A percentile compares a stretch with the other conserved stretches of the same genome.
Conservation (phyloP, 2,113 vertebrate genomes). For the Mugil cephalus region DNA sequence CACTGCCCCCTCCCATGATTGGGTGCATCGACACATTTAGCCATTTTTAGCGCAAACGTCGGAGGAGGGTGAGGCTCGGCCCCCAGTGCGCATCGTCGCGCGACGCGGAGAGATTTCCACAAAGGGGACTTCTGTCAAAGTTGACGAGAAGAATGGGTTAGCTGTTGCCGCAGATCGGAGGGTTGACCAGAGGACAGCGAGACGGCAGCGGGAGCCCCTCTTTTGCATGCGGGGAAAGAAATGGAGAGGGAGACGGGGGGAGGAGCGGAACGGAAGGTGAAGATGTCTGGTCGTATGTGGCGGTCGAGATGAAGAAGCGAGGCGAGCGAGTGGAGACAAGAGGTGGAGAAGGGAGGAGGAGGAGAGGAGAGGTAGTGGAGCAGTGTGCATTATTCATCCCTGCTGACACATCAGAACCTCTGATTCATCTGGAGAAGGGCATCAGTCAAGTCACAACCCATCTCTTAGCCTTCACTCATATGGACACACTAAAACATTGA, state of each 20-base stretch:
- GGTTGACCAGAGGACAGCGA: conserved; percentile 61
- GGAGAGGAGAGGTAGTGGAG: conserved; percentile 49
- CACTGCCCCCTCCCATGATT: conserved; percentile 50
- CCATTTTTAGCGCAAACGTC: conserved; percentile 35
- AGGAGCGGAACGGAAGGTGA: conserved; percentile 34
- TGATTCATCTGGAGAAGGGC: conserved; percentile 83
- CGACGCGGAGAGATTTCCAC: neutral
- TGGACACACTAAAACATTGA: conserved; percentile 35
- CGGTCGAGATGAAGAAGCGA: conserved; percentile 76
- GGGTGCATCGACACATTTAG: conserved; percentile 56
- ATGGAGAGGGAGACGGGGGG: conserved; percentile 15
- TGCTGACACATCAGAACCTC: conserved; percentile 82
- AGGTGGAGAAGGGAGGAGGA: conserved; percentile 63
- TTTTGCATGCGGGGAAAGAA: conserved; percentile 48
- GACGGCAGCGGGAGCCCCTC: conserved; percentile 26
- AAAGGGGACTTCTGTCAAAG: neutral
- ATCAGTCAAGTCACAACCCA: conserved; percentile 79
- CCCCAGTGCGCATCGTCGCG: neutral
- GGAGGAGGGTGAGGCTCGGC: conserved; percentile 22
- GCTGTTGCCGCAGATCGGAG: conserved; percentile 16
- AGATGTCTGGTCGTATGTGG: conserved; percentile 76
- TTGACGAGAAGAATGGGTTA: conserved; percentile 38
- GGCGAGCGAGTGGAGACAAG: conserved; percentile 74
- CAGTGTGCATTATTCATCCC: conserved; percentile 82
- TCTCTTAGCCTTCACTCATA: conserved; percentile 71